These are phyloP conservation scores for Ciona savignyi DNA, from an alignment of 23 tunicate genomes.

Conservation along the genomic window DNA sequence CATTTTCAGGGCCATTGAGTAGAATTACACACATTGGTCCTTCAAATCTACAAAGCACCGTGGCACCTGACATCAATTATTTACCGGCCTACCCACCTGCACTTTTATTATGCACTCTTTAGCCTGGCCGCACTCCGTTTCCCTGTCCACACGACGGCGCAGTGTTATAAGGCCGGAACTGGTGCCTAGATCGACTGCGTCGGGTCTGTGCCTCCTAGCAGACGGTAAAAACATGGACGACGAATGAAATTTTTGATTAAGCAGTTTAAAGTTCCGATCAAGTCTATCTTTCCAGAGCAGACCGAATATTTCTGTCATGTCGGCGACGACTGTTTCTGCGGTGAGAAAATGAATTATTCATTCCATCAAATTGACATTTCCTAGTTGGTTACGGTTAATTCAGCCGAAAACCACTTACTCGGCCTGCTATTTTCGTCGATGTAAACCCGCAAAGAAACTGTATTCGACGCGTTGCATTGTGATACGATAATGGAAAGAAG, in stretches of 20 bases:
- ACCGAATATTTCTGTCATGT: conserved; percentile 23
- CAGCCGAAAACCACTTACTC: too few species aligned
- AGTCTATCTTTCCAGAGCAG: not conserved
- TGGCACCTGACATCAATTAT: not conserved
- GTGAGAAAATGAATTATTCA: too few species aligned
- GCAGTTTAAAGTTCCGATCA: conserved; percentile 32
- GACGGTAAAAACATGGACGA: not conserved
- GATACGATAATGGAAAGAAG: not conserved
- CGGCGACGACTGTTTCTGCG: conserved; percentile 40
- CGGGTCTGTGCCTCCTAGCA: not conserved
- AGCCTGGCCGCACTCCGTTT: conserved; percentile 11
- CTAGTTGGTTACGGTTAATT: too few species aligned
- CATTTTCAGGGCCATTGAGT: not conserved
- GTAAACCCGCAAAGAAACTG: not conserved
- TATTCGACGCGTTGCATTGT: not conserved
- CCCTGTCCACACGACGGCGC: conserved; percentile 17
- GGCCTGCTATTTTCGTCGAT: not conserved
- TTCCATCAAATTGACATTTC: too few species aligned
- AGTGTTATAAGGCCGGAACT: conserved; percentile 11
- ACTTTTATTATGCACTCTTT: conserved; percentile 17
- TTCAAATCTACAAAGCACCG: not conserved
- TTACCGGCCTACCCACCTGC: conserved; percentile 6
- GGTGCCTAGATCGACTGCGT: conserved; percentile 9
- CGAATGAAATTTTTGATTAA: conserved; percentile 30
- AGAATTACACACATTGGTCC: not conserved